Evolutionary conservation across 2,113 vertebrate species (phyloP).

Genomic region (Microtus oregoni): DNA sequence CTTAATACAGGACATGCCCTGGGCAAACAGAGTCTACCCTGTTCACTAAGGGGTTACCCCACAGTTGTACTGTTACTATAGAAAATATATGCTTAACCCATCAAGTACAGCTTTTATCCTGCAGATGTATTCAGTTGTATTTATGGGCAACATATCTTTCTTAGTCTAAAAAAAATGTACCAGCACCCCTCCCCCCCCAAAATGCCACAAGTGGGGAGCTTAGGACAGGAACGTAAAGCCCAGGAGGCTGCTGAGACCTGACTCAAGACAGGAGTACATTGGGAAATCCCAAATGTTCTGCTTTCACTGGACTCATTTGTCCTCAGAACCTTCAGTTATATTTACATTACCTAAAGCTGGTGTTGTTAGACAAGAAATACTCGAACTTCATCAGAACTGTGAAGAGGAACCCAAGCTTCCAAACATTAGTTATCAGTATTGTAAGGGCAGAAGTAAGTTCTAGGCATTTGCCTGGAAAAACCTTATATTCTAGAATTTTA

Average conservation of each 20-base stretch:
- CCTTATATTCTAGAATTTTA: background rate
- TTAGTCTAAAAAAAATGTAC: conserved; percentile 20
- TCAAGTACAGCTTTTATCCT: background rate
- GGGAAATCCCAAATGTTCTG: background rate
- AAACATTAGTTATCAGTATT: background rate
- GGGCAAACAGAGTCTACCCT: background rate
- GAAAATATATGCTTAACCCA: background rate
- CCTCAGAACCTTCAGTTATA: background rate
- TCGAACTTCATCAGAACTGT: background rate
- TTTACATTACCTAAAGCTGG: background rate
- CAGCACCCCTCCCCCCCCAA: background rate
- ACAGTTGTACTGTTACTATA: background rate
- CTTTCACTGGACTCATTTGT: background rate
- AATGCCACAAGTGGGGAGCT: background rate
- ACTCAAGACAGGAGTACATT: background rate
- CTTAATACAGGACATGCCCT: background rate
- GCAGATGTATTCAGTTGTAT: background rate
- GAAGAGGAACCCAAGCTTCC: background rate
- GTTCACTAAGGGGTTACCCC: background rate
- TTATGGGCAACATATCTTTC: background rate
- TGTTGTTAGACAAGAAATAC: background rate
- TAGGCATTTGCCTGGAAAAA: background rate
- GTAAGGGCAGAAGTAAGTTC: background rate
- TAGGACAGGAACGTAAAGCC: background rate
- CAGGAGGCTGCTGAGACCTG: no score